These are phyloP conservation scores for Dorcus hopei DNA, from an alignment of 2,888 invertebrate species.

Conservation along the genomic window DNA sequence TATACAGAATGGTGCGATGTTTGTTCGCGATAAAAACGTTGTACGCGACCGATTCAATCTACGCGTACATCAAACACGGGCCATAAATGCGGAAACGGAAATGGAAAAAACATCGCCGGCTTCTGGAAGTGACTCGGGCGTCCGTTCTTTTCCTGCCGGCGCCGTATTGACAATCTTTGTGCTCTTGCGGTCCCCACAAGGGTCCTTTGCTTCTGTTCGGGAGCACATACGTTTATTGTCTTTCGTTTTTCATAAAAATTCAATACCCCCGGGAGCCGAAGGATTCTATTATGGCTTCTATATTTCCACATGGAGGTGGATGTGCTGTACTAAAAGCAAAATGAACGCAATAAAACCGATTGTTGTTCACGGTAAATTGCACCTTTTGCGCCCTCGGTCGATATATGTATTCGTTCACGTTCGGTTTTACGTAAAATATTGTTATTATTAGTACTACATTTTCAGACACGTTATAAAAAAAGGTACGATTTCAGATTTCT, in stretches of 20 bases:
- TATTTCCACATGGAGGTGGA: conserved; percentile 11
- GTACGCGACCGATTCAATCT: conserved; percentile 31
- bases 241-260: conserved; percentile 28
- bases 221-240: conserved; percentile 20
- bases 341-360: conserved; percentile 14
- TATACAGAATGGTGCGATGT: conserved; percentile 20
- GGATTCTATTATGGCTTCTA: conserved; percentile 15
- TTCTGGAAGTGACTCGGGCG: conserved; percentile 30
- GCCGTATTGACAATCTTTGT: conserved; percentile 19
- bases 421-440: no score
- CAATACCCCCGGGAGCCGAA: conserved; percentile 18
- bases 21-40: conserved; percentile 33
- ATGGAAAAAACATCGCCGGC: conserved; percentile 32
- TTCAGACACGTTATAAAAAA: no score
- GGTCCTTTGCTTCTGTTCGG: conserved; percentile 15
- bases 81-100: conserved; percentile 35
- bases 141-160: conserved; percentile 24
- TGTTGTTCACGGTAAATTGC: conserved; percentile 14
- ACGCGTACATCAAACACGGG: conserved; percentile 33
- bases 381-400: background rate
- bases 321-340: conserved; percentile 13
- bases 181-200: conserved; percentile 8
- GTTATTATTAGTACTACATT: no score
- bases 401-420: no score
- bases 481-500: no score